Percentiles rank a stretch among this genome's conserved stretches.
These are phyloP conservation scores for Agrotis exclamationis DNA, from an alignment of 2,888 invertebrate genomes.

Conservation along the genomic window DNA sequence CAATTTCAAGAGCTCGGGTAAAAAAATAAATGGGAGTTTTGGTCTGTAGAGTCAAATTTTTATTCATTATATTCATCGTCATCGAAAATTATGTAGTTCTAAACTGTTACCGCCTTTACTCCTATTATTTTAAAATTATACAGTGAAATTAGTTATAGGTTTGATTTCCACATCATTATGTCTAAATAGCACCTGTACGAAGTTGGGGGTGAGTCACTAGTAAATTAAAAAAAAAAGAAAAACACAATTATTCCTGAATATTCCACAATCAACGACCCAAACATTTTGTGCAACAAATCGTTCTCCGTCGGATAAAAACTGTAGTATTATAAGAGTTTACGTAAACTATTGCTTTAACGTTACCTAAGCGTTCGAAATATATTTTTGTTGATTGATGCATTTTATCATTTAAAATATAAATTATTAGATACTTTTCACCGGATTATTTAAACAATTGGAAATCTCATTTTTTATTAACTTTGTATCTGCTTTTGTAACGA, in stretches of 20 bases:
- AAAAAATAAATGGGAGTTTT: too few species aligned
- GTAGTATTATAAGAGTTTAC: constrained; percentile 54
- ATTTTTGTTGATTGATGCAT: constrained; percentile 26
- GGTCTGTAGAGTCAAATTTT: too few species aligned
- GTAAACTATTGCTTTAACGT: constrained; percentile 53
- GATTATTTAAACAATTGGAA: background rate
- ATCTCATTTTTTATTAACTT: background rate
- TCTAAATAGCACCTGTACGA: too few species aligned
- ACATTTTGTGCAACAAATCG: constrained; percentile 52
- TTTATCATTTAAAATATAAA: constrained; percentile 10
- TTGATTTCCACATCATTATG: too few species aligned
- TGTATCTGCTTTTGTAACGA: background rate
- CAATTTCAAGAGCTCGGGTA: too few species aligned
- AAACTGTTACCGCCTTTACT: too few species aligned
- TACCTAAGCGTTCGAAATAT: constrained; percentile 54
- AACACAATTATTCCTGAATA: constrained; percentile 14
- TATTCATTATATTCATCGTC: too few species aligned
- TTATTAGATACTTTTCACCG: background rate
- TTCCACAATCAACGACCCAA: constrained; percentile 27
- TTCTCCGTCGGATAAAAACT: constrained; percentile 53
- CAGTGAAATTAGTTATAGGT: too few species aligned
- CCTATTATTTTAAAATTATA: too few species aligned
- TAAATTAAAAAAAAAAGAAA: background rate
- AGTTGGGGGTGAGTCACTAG: background rate
- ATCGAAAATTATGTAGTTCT: too few species aligned